Percentiles rank a stretch among this genome's conserved stretches.
phyloP scores from a whole-genome alignment of 2,888 invertebrate species.

The Pollenia labialis region DNA sequence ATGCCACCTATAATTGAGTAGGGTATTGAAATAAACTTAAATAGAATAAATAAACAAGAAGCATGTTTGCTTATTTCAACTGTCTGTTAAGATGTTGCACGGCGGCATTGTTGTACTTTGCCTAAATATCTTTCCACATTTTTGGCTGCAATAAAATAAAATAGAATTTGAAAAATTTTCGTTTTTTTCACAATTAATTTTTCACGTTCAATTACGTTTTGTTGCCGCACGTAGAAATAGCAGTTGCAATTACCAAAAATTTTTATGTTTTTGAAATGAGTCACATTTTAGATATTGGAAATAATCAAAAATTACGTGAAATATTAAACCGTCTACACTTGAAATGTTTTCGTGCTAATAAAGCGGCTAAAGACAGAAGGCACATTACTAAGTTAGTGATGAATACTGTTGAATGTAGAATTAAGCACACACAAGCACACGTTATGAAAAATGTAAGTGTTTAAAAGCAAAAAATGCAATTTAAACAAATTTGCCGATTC shows the following conservation, averaged over 20 bases:
- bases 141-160: constrained; percentile 27
- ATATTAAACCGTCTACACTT: constrained; percentile 1
- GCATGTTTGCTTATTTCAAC: constrained; percentile 53
- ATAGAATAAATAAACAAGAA: constrained; percentile 42
- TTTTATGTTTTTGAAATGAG: constrained; percentile 13
- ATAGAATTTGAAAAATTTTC: constrained; percentile 64
- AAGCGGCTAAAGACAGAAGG: too few relatives aligned
- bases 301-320: constrained; percentile 8
- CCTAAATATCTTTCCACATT: constrained; percentile 5
- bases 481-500: too few relatives aligned
- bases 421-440: too few relatives aligned
- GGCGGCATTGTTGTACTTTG: not conserved
- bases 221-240: constrained; percentile 5
- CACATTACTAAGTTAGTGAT: too few relatives aligned
- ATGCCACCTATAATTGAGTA: too few relatives aligned
- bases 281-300: constrained; percentile 17
- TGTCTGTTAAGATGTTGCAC: constrained; percentile 26
- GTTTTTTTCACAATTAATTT: constrained; percentile 44
- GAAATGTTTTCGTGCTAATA: not conserved
- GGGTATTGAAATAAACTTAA: not conserved
- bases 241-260: constrained; percentile 25
- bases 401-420: too few relatives aligned
- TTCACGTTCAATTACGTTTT: constrained; percentile 42
- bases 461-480: too few relatives aligned
- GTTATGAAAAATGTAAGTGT: too few relatives aligned